Evolutionary conservation across 2,113 vertebrate species (phyloP), one percentile per base, ranked within the genome.

Genomic region (Euleptes europaea): DNA sequence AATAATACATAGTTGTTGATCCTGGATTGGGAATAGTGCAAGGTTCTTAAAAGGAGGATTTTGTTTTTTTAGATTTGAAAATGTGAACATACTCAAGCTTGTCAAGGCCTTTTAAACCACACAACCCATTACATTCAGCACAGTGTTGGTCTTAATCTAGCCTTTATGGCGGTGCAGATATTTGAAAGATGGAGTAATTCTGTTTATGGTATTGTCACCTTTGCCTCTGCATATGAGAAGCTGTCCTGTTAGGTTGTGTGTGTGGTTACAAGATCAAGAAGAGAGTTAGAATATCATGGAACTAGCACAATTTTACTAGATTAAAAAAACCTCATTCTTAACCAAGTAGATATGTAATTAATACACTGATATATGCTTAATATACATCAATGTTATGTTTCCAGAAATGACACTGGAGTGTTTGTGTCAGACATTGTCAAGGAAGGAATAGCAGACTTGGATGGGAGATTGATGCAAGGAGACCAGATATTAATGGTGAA

Each of bases 371-470:
- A n/a, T n/a, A 54, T 38, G 35, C 13, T 31, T 60, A 63, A 60
- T 35, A 51, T 51, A 28, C 31, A 54, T 78, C 49, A 60, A 38
- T 63, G 38, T 66, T 47, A n/a, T n/a, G 10, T 33, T 85, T 91
- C 21, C 94, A 99, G 99, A 95, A 99, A 97, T 40, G 98, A 98
- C 89, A 97, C 97, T 0, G 99, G 99, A 2, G 98, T 99, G 14
- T 99, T 99, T 90, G 98, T 99, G 83, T 99, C 99, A 0, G 99
- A 99, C 65, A 98, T 99, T 0, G 98, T 99, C 84, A 98, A 97
- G 95, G 98, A 98, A 81, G 98, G 98, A 66, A 95, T 98, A 87
- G 98, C 97, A 86, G 98, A 99, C 78, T 82, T 92, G 0, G 98
- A 99, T 40, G 98, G 97, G 3, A 97, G 96, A 5, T 91, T 99